These are phyloP conservation scores for Lycophotia porphyrea DNA, from an alignment of 2,888 invertebrate genomes.

Conservation along the genomic window DNA sequence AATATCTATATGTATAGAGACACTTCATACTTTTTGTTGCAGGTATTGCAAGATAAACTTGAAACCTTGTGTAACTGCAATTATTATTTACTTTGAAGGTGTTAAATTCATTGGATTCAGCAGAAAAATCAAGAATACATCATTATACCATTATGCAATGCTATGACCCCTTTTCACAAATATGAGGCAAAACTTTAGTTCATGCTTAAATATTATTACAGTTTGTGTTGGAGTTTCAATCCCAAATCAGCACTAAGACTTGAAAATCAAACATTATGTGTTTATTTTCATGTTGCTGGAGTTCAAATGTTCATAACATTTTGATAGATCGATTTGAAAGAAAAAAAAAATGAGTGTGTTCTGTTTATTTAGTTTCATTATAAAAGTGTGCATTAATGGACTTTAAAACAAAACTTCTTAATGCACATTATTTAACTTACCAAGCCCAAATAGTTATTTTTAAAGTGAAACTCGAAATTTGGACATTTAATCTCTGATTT, in stretches of 20 bases:
- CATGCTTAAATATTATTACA: not conserved
- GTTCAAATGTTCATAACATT: too few species aligned
- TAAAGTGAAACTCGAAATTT: not conserved
- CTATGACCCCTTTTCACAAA: not conserved
- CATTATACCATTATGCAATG: not conserved
- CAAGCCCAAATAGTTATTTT: not conserved
- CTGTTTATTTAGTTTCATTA: too few species aligned
- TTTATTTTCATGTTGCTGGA: too few species aligned
- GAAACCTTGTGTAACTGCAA: not conserved
- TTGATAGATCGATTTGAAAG: too few species aligned
- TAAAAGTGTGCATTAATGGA: too few species aligned
- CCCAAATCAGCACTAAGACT: not conserved
- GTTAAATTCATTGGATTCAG: not conserved
- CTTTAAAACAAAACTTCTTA: not conserved
- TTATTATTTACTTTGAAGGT: not conserved
- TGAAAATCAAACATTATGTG: too few species aligned
- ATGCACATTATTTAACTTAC: not conserved
- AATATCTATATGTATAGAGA: too few species aligned
- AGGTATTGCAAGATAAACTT: conserved; percentile 1
- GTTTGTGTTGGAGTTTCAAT: not conserved
- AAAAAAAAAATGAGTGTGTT: too few species aligned
- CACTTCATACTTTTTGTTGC: not conserved
- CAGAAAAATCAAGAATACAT: not conserved
- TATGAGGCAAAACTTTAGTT: not conserved
- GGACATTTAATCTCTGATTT: not conserved